Conservation (phyloP, 2,797 vertebrate genomes). For the Garrulus glandarius region DNA sequence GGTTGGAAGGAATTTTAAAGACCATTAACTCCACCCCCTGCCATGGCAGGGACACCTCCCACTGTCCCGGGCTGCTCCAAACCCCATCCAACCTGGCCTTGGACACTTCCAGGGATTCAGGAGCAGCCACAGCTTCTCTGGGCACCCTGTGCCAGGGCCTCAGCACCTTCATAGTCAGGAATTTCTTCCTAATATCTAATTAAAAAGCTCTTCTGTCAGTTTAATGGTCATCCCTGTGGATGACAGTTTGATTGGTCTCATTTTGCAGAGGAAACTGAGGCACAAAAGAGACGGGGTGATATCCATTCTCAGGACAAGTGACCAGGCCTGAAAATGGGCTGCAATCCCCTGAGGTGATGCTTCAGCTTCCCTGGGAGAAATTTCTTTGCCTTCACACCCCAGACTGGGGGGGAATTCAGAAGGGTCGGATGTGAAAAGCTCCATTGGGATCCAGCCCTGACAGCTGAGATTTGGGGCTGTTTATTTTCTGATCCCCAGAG, state of each 20-base stretch:
- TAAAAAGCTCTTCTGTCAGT: neutral
- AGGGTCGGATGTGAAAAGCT: neutral
- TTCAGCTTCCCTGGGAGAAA: neutral
- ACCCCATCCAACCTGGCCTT: rapidly evolving
- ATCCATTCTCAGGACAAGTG: neutral
- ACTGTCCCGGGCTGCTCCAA: rapidly evolving
- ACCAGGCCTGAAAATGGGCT: neutral
- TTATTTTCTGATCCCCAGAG: neutral
- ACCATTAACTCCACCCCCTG: neutral
- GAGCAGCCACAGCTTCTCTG: neutral
- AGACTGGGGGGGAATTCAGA: neutral
- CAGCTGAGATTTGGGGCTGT: neutral
- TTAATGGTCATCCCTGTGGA: neutral
- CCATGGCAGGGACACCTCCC: neutral
- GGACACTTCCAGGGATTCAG: neutral
- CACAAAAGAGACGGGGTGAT: neutral
- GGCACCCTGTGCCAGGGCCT: neutral
- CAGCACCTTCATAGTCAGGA: neutral
- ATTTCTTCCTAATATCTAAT: neutral
- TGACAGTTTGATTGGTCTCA: rapidly evolving
- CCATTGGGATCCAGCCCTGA: neutral
- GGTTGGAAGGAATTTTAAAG: neutral
- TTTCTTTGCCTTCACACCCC: neutral
- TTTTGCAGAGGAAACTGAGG: neutral
- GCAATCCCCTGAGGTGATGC: neutral